Percentiles rank a stretch among this genome's conserved stretches.
Evolutionary conservation across 2,797 vertebrate species (phyloP).

Genomic region (Cyprinodon diabolis): DNA sequence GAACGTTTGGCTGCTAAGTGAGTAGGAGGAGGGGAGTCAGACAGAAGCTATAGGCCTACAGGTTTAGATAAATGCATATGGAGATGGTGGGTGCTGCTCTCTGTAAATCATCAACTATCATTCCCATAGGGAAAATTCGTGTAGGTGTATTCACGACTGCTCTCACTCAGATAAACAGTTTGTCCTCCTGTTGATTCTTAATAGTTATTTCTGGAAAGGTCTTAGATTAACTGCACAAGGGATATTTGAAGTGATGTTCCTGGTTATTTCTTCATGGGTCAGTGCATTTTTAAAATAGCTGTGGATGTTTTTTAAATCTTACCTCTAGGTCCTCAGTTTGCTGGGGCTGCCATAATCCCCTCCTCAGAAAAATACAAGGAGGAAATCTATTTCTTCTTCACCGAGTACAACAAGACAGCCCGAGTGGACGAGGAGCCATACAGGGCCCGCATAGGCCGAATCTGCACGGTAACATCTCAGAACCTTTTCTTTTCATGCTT

Average conservation of each 20-base stretch:
- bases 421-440: conserved; percentile 82
- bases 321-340: conserved; percentile 81
- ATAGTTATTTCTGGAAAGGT: background rate
- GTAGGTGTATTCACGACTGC: conserved; percentile 29
- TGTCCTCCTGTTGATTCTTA: background rate
- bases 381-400: conserved; percentile 88
- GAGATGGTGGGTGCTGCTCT: conserved; percentile 53
- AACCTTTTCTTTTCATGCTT: too few relatives aligned
- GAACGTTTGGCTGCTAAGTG: conserved; percentile 85
- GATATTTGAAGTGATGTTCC: background rate
- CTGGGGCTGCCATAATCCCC: conserved; percentile 80
- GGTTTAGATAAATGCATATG: conserved; percentile 46
- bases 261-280: background rate
- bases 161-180: conserved; percentile 5
- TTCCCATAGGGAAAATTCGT: conserved; percentile 19
- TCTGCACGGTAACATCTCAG: conserved; percentile 78
- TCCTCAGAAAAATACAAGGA: conserved; percentile 71
- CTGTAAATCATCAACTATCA: conserved; percentile 38
- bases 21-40: conserved; percentile 67
- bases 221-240: background rate
- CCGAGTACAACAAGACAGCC: conserved; percentile 81
- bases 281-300: background rate
- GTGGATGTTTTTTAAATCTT: conserved; percentile 9
- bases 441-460: conserved; percentile 79
- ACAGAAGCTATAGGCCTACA: conserved; percentile 1